Evolutionary conservation across 2,888 invertebrate species (phyloP), one percentile per base, ranked within the genome.

Genomic region (Metopia argyrocephala): DNA sequence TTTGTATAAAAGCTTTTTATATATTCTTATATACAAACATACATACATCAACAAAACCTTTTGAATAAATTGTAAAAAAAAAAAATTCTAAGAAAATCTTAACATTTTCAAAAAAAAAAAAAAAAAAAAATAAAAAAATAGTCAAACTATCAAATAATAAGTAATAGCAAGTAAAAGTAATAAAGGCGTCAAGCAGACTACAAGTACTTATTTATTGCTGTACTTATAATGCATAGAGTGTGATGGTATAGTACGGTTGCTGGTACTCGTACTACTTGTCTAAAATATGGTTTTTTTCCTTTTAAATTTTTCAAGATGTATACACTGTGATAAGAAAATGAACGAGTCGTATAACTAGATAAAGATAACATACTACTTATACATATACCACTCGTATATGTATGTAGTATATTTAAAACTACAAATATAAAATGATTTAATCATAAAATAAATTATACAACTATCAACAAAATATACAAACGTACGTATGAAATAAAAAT

Each of bases 141-240:
- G 38, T 38, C 9, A 38, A 38, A 38, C 15, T 12, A 15, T 38
- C 15, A 38, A 38, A 38, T 64, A 73, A 69, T 57, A 73, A 73
- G 2, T 31, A 31, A 15, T 38, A 38, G 38, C 15, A 38, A 38
- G 38, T 38, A 38, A 38, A 38, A 38, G 45, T 59, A 54, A 69
- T 75, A 50, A 65, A 65, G 76, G 76, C 76, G 80, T 80, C 76
- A 80, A 74, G 76, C 73, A 50, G 73, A 69, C 73, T 76, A 61
- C 64, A 21, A 68, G 21, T 28, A 21, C 61, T n/a, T n/a, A 45
- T 31, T 27, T 28, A 28, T n/a, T 57, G 27, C 52, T 66, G 18
- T 7, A 38, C 3, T 46, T 71, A 54, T 5, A n/a, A 20, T 48
- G 0, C 38, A 38, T 38, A 38, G 4, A n/a, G 48, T 6, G 18